Evolutionary conservation across 2,797 vertebrate species (phyloP).

Genomic region (Bryconaethiops microstoma): DNA sequence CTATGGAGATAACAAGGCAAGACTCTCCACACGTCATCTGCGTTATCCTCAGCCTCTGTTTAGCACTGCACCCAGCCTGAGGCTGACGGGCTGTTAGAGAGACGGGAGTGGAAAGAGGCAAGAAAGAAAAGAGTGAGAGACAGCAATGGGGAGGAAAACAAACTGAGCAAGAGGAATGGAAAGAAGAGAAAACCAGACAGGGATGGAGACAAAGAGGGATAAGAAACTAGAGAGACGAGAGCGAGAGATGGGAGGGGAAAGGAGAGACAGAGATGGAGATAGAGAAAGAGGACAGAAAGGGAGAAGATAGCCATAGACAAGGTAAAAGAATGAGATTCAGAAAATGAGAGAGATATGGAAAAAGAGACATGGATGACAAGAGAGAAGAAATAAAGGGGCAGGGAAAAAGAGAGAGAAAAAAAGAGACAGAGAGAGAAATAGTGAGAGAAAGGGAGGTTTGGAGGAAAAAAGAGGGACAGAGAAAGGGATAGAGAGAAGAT

Average conservation of each 20-base stretch:
- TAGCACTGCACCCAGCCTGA: constrained; percentile 51
- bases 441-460: background rate
- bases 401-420: background rate
- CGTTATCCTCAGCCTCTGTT: constrained; percentile 32
- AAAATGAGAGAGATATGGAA: too few relatives aligned
- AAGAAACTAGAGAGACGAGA: background rate
- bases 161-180: background rate
- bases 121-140: constrained; percentile 2
- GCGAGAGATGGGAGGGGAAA: background rate
- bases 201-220: constrained; percentile 16
- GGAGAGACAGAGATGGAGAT: constrained; percentile 19
- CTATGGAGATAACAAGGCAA: constrained; percentile 16
- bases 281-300: background rate
- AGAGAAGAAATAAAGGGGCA: too few relatives aligned
- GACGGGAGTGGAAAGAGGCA: too few relatives aligned
- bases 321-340: too few relatives aligned
- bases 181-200: constrained; percentile 1
- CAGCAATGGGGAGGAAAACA: background rate
- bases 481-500: too few relatives aligned
- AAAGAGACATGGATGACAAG: too few relatives aligned
- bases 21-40: constrained; percentile 10
- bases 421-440: background rate
- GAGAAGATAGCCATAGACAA: too few relatives aligned
- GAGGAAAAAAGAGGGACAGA: too few relatives aligned
- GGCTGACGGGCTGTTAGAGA: constrained; percentile 53